phyloP scores from a whole-genome alignment of 2,797 vertebrate genomes.

The Intellagama lesueurii region DNA sequence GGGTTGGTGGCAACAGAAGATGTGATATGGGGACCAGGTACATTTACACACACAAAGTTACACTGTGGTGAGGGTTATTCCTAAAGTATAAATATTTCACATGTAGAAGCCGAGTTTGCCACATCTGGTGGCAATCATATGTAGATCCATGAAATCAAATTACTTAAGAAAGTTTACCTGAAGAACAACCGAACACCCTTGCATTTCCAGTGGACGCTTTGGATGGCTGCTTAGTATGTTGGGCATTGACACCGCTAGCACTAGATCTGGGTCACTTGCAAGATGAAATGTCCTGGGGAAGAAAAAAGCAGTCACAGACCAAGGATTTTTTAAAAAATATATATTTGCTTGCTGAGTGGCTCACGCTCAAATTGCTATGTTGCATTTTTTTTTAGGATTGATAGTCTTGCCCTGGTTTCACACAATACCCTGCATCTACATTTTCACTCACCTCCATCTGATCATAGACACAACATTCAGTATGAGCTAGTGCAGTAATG shows the following conservation, averaged over 20 bases:
- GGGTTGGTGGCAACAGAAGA: background rate
- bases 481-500: background rate
- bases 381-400: background rate
- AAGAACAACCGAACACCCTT: constrained; percentile 58
- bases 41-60: background rate
- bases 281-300: constrained; percentile 69
- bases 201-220: constrained; percentile 36
- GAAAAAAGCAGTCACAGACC: background rate
- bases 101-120: background rate
- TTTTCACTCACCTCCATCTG: background rate
- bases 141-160: background rate
- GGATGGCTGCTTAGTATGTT: constrained; percentile 27
- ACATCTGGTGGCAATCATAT: background rate
- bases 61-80: background rate
- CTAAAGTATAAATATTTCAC: background rate
- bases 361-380: background rate
- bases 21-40: background rate
- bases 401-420: background rate
- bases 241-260: constrained; percentile 65
- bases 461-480: background rate
- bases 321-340: no score
- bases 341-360: background rate
- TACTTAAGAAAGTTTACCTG: constrained; percentile 61
- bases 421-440: background rate
- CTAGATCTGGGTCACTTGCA: constrained; percentile 61